These are phyloP conservation scores for Periophthalmodon schlosseri DNA, from an alignment of 2,113 vertebrate species.

Conservation along the genomic window DNA sequence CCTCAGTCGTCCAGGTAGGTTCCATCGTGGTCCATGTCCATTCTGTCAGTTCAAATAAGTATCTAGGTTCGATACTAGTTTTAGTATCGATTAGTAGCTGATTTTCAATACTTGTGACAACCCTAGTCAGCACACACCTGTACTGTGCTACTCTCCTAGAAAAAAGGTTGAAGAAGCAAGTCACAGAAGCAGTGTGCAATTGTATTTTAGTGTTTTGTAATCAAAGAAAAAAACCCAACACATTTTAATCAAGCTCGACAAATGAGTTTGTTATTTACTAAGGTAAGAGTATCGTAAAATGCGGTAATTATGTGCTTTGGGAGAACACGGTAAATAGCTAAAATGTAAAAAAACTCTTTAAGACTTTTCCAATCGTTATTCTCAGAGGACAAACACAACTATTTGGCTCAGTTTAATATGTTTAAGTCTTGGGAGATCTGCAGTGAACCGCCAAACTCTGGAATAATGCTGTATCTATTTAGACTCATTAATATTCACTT, in stretches of 20 bases:
- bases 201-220: not conserved
- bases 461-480: not conserved
- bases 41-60: too few species aligned
- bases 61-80: too few species aligned
- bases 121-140: too few species aligned
- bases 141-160: not conserved
- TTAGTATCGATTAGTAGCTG: too few species aligned
- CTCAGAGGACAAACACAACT: not conserved
- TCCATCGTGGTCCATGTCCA: too few species aligned
- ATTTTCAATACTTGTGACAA: too few species aligned
- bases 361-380: not conserved
- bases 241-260: not conserved
- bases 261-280: not conserved
- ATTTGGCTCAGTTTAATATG: not conserved
- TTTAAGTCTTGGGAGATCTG: not conserved
- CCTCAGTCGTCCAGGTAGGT: too few species aligned
- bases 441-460: not conserved
- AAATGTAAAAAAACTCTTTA: not conserved
- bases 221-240: not conserved
- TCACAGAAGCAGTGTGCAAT: not conserved
- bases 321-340: not conserved
- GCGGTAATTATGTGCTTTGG: not conserved
- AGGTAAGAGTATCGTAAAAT: not conserved
- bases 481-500: not conserved
- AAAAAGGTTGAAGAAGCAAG: not conserved